phyloP scores from a whole-genome alignment of 2,888 invertebrate genomes.

The Endomychus coccineus region DNA sequence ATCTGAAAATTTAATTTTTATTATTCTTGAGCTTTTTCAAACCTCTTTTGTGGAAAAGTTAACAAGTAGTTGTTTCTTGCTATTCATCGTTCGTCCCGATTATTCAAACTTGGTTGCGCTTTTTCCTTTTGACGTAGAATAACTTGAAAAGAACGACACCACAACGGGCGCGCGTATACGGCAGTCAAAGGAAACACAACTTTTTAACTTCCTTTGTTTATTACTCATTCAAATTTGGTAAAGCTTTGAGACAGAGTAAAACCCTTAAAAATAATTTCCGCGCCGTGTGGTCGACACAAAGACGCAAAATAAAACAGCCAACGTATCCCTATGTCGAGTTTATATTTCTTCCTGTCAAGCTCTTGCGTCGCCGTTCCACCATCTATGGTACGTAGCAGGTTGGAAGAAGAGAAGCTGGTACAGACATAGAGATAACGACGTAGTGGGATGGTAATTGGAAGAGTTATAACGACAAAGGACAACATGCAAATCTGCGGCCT shows the following conservation, averaged over 20 bases:
- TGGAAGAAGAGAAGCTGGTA: no score
- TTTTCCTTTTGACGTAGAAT: no score
- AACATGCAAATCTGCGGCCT: constrained; percentile 32
- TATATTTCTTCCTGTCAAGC: constrained; percentile 3
- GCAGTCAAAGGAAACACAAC: constrained; percentile 18
- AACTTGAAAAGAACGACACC: no score
- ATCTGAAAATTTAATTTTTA: no score
- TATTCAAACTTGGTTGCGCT: no score
- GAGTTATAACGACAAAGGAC: constrained; percentile 32
- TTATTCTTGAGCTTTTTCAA: no score
- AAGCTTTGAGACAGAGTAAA: constrained; percentile 28
- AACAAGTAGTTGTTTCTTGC: no score
- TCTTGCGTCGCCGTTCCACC: no score
- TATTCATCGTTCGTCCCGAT: no score
- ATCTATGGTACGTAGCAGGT: no score
- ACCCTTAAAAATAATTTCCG: constrained; percentile 36
- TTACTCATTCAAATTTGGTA: constrained; percentile 27
- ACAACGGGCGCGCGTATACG: no score
- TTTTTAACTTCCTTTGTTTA: constrained; percentile 22
- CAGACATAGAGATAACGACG: constrained; percentile 19
- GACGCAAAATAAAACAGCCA: constrained; percentile 34
- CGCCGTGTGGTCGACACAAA: constrained; percentile 32
- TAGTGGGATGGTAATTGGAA: constrained; percentile 30
- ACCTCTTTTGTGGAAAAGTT: no score
- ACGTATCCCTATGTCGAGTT: constrained; percentile 18